Percentiles rank a stretch among this genome's conserved stretches.
Evolutionary conservation across 2,888 invertebrate genomes (phyloP).

Genomic region (Cylindroiulus punctatus): DNA sequence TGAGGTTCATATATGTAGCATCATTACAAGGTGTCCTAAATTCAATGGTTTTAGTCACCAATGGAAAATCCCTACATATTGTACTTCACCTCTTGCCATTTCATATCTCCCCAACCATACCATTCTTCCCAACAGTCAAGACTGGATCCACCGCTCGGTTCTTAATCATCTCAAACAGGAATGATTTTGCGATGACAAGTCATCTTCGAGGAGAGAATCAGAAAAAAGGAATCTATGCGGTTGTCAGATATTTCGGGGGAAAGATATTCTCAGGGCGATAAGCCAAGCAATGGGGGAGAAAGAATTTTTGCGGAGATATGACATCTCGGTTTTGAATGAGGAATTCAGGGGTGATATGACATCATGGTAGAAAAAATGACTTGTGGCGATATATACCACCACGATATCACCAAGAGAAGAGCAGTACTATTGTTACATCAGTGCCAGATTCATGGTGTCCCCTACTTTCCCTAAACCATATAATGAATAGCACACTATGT

Average conservation of each 20-base stretch:
- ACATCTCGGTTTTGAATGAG: slow-evolving; percentile 5
- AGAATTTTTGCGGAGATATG: background rate
- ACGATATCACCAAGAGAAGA: background rate
- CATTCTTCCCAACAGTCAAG: too few relatives aligned
- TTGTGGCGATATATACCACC: background rate
- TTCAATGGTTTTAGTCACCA: too few relatives aligned
- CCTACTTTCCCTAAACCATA: background rate
- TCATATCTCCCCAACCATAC: too few relatives aligned
- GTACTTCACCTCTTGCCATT: too few relatives aligned
- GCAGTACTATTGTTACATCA: background rate
- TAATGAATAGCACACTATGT: background rate
- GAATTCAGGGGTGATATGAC: slow-evolving; percentile 14
- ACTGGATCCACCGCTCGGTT: background rate
- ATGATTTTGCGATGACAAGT: background rate
- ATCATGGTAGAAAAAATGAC: background rate
- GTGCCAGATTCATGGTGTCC: background rate
- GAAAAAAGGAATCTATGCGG: background rate
- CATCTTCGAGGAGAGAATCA: slow-evolving; percentile 3
- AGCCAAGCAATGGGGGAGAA: slow-evolving; percentile 34
- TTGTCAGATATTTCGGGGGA: background rate
- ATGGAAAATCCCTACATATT: too few relatives aligned
- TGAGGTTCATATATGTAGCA: too few relatives aligned
- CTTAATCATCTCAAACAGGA: background rate
- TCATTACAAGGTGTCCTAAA: too few relatives aligned
- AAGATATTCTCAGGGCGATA: background rate